These are phyloP conservation scores for Phycodurus eques DNA, from an alignment of 2,113 vertebrate species.

Conservation along the genomic window DNA sequence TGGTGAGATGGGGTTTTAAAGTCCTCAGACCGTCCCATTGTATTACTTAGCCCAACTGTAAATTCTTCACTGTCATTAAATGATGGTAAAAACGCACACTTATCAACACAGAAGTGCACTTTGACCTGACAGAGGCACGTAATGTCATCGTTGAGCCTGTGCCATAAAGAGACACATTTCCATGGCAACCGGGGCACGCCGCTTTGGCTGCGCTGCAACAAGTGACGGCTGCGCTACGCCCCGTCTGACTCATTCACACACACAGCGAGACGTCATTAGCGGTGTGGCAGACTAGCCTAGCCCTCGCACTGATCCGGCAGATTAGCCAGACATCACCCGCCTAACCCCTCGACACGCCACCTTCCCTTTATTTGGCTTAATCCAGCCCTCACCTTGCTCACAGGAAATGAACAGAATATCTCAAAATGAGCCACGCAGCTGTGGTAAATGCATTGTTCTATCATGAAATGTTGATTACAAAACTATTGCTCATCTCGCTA, in stretches of 20 bases:
- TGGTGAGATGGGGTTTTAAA: background rate
- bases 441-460: background rate
- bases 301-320: slow-evolving; percentile 30
- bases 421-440: background rate
- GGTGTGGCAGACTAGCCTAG: slow-evolving; percentile 30
- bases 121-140: slow-evolving; percentile 38
- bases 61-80: background rate
- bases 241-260: slow-evolving; percentile 62
- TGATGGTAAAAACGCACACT: background rate
- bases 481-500: background rate
- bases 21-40: background rate
- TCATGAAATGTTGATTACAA: background rate
- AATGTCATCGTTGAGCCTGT: slow-evolving; percentile 25
- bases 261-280: slow-evolving; percentile 59
- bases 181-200: slow-evolving; percentile 45
- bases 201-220: slow-evolving; percentile 40
- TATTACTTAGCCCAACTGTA: background rate
- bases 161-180: slow-evolving; percentile 52
- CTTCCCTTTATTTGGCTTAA: slow-evolving; percentile 25
- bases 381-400: slow-evolving; percentile 10
- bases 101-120: slow-evolving; percentile 12
- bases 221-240: slow-evolving; percentile 51
- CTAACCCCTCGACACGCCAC: slow-evolving; percentile 23
- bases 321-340: slow-evolving; percentile 36
- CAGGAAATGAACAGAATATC: background rate